Evolutionary conservation across 2,888 invertebrate genomes (phyloP), one percentile per base, ranked within the genome.

Genomic region (Prosopocoilus inquinatus): DNA sequence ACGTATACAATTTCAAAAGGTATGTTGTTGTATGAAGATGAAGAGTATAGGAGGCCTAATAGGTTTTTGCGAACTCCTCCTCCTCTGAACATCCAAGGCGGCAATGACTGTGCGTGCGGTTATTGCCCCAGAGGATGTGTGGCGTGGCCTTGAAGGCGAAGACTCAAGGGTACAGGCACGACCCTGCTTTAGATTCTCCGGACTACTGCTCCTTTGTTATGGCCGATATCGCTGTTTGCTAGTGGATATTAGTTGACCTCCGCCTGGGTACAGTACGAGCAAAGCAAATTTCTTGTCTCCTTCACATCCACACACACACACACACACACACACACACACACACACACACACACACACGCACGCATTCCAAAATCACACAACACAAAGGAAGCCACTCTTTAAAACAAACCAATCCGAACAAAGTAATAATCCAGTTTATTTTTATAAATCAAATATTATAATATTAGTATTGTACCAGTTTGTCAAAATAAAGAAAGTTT

Each of bases 101-200:
- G 34, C 41, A 48, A 47, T 49, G 41, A 33, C 50, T 20, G 44
- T 57, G 57, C 57, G 54, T 57, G 50, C 57, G 57, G 50, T 57
- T 54, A 50, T 50, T 57, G 57, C 57, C 57, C 53, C 53, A 50
- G 50, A 57, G 54, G 57, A 64, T 61, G 59, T 63, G 59, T 55
- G 59, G 56, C 59, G 47, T 62, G 64, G 64, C 64, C 64, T 64
- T 64, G 57, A 59, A 53, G 32, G 32, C 51, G 53, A 53, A 60
- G 57, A 58, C 61, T 64, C 64, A 64, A 64, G 64, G 64, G 64
- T 62, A 64, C 47, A 58, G 57, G 48, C 59, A 61, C 60, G 64
- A 64, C 64, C 64, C 64, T 63, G 64, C 64, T 61, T 61, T 52
- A 59, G 63, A 61, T 64, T 63, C 61, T 59, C 50, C 51, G 38